Evolutionary conservation across 2,113 vertebrate species (phyloP), one percentile per base, ranked within the genome.

Genomic region (Corvus moneduloides): DNA sequence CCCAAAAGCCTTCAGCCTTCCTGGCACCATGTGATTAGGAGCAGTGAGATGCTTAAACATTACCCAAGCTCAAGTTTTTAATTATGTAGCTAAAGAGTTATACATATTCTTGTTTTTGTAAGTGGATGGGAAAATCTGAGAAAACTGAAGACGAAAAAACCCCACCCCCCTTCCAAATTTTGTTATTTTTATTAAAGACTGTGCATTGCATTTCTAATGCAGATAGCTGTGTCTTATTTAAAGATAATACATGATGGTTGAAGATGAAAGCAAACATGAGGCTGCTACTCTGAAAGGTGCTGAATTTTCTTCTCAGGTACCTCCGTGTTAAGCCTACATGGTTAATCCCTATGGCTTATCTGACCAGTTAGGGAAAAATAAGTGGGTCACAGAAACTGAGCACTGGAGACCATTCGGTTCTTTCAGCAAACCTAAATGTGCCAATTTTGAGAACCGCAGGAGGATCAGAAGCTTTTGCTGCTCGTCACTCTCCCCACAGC

Each of bases 291-390:
- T 22, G 26, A 69, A 27, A 63, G 8, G 10, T 12, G 27, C 11
- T 16, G 22, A 78, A 44, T 83, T 83, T 76, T 64, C 30, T 20
- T 17, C 54, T 79, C 32, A 1, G n/a, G 49, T 41, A 78, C 37
- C 76, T 8, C 19, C 7, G n/a, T 6, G 3, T n/a, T 52, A 37
- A 63, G 9, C 27, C 33, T 16, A 14, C 16, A 2, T 0, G 13
- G 37, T 54, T 52, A 75, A 89, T 46, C 77, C 52, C 62, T 30
- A 3, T 1, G 9, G 41, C 2, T 82, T 26, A 37, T 28, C 24
- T 23, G 66, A 72, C 68, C 73, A 26, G 73, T 22, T 22, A 27
- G 44, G 4, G 7, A 13, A 58, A 51, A 76, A 37, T 58, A 51
- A 83, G 37, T 7, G 51, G 61, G 84, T 87, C 68, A 61, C 48